A percentile compares a stretch with the other conserved stretches of the same genome.
phyloP scores from a whole-genome alignment of 2,797 vertebrate species.

The Ammospiza maritima region DNA sequence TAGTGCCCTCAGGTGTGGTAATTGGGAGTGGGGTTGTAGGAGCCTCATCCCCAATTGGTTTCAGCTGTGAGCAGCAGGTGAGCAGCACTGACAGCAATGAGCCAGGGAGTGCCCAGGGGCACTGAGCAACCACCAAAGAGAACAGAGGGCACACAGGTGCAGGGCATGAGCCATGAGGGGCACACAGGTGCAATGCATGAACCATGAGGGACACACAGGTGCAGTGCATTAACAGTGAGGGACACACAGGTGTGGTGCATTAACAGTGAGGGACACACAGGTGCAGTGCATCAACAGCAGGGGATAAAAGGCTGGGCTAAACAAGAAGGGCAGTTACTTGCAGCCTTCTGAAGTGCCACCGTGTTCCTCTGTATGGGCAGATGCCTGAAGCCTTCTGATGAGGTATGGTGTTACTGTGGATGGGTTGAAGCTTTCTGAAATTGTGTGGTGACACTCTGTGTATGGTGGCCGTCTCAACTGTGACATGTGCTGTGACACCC shows the following conservation, averaged over 20 bases:
- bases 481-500: background rate
- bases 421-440: no score
- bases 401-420: fast-evolving
- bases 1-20: background rate
- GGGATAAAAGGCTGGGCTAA: background rate
- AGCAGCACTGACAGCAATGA: no score
- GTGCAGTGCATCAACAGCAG: background rate
- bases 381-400: no score
- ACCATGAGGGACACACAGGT: no score
- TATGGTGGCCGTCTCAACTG: background rate
- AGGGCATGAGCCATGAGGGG: background rate
- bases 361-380: fast-evolving
- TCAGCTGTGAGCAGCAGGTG: background rate
- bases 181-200: background rate
- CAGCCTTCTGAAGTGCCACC: background rate
- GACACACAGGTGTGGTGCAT: no score
- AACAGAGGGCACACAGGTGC: background rate
- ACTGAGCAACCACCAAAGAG: background rate
- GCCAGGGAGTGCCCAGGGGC: background rate
- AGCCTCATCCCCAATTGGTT: background rate
- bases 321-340: fast-evolving
- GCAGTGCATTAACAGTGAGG: background rate
- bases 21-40: background rate
- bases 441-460: no score
- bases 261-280: no score